Evolutionary conservation across 2,888 invertebrate species (phyloP).

Genomic region (Drosophila neoperkinsi): DNA sequence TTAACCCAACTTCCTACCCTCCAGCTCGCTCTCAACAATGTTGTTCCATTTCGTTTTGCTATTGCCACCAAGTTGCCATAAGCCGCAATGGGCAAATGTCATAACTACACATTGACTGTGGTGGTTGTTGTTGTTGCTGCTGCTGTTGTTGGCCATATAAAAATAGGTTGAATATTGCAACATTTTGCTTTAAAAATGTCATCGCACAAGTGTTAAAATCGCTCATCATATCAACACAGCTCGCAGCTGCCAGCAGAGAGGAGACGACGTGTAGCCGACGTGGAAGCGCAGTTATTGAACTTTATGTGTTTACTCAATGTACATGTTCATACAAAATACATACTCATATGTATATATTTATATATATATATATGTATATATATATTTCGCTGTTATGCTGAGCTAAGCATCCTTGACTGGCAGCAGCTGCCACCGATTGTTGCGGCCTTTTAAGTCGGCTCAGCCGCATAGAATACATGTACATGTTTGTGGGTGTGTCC

Average conservation of each 20-base stretch:
- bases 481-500: slow-evolving; percentile 7
- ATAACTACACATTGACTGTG: slow-evolving; percentile 63
- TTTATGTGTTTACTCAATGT: slow-evolving; percentile 45
- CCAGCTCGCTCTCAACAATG: background rate
- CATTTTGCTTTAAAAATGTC: slow-evolving; percentile 73
- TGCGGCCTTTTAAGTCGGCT: slow-evolving; percentile 76
- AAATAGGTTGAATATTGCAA: slow-evolving; percentile 74
- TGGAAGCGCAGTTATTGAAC: slow-evolving; percentile 63
- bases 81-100: slow-evolving; percentile 63
- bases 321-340: slow-evolving; percentile 7
- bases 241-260: slow-evolving; percentile 49
- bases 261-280: slow-evolving; percentile 14
- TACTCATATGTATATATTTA: slow-evolving; percentile 13
- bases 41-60: slow-evolving; percentile 17
- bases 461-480: slow-evolving; percentile 48
- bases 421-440: slow-evolving; percentile 77
- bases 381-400: slow-evolving; percentile 59
- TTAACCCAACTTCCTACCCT: slow-evolving; percentile 3
- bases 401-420: slow-evolving; percentile 68
- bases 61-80: slow-evolving; percentile 42
- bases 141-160: slow-evolving; percentile 40
- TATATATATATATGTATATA: slow-evolving; percentile 16
- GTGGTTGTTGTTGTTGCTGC: slow-evolving; percentile 29
- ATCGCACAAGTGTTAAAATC: slow-evolving; percentile 76
- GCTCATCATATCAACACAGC: slow-evolving; percentile 73